A percentile compares a stretch with the other conserved stretches of the same genome.
Conservation (phyloP, 53 echinoderm and acorn worm species). For the Stichopus horrens region DNA sequence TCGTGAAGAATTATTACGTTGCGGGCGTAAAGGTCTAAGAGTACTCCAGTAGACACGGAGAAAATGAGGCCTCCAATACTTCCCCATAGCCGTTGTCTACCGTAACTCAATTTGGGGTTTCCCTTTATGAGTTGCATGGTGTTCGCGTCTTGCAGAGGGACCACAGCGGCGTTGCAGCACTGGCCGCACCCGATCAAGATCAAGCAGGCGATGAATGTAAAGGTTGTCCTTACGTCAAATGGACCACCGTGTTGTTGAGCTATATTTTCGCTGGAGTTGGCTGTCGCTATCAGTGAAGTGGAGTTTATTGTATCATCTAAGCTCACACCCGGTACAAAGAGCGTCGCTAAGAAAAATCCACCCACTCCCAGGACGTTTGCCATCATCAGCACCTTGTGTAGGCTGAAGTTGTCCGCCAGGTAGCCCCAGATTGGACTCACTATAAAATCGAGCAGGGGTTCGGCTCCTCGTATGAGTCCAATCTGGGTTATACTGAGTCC, state of each 20-base stretch:
- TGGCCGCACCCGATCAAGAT: not conserved
- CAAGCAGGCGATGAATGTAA: slow-evolving; percentile 35
- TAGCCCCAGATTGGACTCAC: slow-evolving; percentile 62
- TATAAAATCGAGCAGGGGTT: slow-evolving; percentile 71
- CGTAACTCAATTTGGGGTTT: slow-evolving; percentile 36
- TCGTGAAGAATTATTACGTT: not conserved
- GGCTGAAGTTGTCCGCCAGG: slow-evolving; percentile 9
- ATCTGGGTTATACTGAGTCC: slow-evolving; percentile 75
- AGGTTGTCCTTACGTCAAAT: not conserved
- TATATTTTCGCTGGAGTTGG: not conserved
- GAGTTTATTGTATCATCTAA: not conserved
- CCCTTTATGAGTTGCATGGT: slow-evolving; percentile 32
- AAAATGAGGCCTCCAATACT: slow-evolving; percentile 61
- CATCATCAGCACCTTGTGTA: slow-evolving; percentile 25
- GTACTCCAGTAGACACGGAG: slow-evolving; percentile 53
- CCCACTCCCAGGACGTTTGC: slow-evolving; percentile 13
- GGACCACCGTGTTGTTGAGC: not conserved
- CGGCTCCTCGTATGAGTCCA: slow-evolving; percentile 81
- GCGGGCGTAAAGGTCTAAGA: slow-evolving; percentile 54
- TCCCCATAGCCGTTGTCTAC: slow-evolving; percentile 71
- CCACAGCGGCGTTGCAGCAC: slow-evolving; percentile 20
- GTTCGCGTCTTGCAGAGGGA: slow-evolving; percentile 43
- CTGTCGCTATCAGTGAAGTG: not conserved
- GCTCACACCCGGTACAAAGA: not conserved
- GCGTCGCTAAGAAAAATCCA: not conserved